Percentiles rank a stretch among this genome's conserved stretches.
Evolutionary conservation across 2,888 invertebrate genomes (phyloP).

Genomic region (Limnephilus rhombicus): DNA sequence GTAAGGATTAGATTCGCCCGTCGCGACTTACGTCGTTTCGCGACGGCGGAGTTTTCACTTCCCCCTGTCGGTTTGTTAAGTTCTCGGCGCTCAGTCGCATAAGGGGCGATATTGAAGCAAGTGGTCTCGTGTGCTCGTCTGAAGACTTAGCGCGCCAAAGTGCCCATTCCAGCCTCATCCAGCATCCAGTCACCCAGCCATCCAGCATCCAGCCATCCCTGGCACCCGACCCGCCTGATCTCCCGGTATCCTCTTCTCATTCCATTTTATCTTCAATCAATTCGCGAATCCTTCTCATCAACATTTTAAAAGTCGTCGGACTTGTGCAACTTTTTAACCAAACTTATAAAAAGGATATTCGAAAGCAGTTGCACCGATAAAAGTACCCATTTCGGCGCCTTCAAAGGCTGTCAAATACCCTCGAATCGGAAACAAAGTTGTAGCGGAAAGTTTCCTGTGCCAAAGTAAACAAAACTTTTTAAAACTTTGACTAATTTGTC

Average conservation of each 20-base stretch:
- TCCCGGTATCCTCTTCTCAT: not conserved
- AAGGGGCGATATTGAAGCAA: constrained; percentile 57
- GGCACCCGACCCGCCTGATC: constrained; percentile 37
- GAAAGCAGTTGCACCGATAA: not conserved
- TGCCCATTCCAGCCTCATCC: constrained; percentile 27
- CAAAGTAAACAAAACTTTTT: constrained; percentile 46
- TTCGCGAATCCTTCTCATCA: not conserved
- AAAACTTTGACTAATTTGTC: constrained; percentile 19
- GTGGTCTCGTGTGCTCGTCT: constrained; percentile 46
- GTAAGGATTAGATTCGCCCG: constrained; percentile 13
- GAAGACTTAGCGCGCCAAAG: constrained; percentile 45
- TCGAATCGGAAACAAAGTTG: constrained; percentile 13
- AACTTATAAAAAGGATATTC: not conserved
- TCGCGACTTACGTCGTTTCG: constrained; percentile 42
- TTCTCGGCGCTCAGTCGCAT: constrained; percentile 55
- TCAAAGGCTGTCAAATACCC: constrained; percentile 22
- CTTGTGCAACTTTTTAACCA: not conserved
- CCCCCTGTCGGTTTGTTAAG: constrained; percentile 47
- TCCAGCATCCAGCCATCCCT: constrained; percentile 12
- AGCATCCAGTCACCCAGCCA: constrained; percentile 13
- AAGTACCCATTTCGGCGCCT: not conserved
- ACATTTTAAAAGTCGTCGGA: not conserved
- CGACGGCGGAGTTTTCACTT: constrained; percentile 37
- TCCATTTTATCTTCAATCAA: not conserved
- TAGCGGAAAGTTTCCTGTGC: not conserved